Base-by-base conservation (phyloP, 1,140 invertebrate genomes). In the Hormaphis cornu region DNA sequence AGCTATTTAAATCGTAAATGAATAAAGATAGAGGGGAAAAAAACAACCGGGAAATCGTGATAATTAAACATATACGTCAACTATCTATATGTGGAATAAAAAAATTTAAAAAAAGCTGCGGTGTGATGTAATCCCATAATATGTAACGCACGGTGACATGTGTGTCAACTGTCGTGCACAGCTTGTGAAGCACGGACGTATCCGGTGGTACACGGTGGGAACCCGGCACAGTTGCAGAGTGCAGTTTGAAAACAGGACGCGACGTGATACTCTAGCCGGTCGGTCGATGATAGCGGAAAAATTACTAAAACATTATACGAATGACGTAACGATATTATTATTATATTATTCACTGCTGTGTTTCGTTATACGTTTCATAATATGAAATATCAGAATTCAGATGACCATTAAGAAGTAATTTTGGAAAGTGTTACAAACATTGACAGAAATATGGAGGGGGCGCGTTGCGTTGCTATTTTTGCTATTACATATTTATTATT, bases 41-140 rank as follows among this genome's bases (percentile, higher is more conserved):
- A 37, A 37, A 16, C 6, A 56, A n/a, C n/a, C 5, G 33, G 20
- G 54, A 56, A 28, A 56, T 56, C 33, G 9, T 37, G 2, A 24
- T 56, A 37, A 40, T 56, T 56, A 37, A 37, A 42, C 1, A 56
- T 12, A 37, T 22, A 16, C 33, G 24, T 56, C 12, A 37, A 37
- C 12, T n/a, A 16, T 56, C 33, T 37, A 22, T 37, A 24, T n/a
- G n/a, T n/a, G n/a, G 14, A 40, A 40, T 8, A 40, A 40, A 40
- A 40, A 40, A 40, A 40, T 8, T 8, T 40, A 22, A 16, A 61
- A 61, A 61, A 61, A 61, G 58, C 58, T 46, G 24, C 9, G 3
- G 10, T 10, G 33, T 61, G 56, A 61, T 24, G 56, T 61, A 61
- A 40, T 61, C 58, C 24, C 10, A 28, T 61, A 61, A 44, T 12